Percentiles rank a stretch among this genome's conserved stretches.
Conservation (phyloP, 1,140 invertebrate genomes). For the Bathynomus jamesi region DNA sequence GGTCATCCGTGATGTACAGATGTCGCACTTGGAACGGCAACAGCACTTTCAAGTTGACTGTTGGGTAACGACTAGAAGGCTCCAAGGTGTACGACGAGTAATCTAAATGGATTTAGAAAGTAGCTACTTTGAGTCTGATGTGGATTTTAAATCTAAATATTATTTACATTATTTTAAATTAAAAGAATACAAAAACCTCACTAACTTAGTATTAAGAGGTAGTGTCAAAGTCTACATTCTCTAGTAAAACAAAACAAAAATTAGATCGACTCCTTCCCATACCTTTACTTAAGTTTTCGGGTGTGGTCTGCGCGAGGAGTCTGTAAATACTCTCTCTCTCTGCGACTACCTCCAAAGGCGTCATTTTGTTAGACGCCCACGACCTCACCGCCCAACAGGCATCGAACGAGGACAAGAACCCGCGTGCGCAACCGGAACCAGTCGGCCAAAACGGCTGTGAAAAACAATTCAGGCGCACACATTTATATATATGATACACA, state of each 20-base stretch:
- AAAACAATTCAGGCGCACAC: too few relatives aligned
- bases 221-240: too few relatives aligned
- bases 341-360: constrained; percentile 73
- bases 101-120: constrained; percentile 44
- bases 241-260: too few relatives aligned
- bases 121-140: background rate
- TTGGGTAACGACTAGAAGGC: constrained; percentile 60
- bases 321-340: constrained; percentile 92
- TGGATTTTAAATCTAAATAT: background rate
- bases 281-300: constrained; percentile 83
- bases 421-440: constrained; percentile 91
- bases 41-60: constrained; percentile 51
- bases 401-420: constrained; percentile 92
- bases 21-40: constrained; percentile 57
- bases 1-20: constrained; percentile 55
- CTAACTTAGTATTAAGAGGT: too few relatives aligned
- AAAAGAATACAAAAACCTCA: too few relatives aligned
- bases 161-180: background rate
- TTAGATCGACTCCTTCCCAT: too few relatives aligned
- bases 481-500: too few relatives aligned
- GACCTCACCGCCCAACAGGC: constrained; percentile 87
- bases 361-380: constrained; percentile 62
- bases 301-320: constrained; percentile 84
- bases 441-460: constrained; percentile 94
- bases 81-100: constrained; percentile 80